These are phyloP conservation scores for Dolomedes plantarius DNA, from an alignment of 2,888 invertebrate genomes.

Conservation along the genomic window DNA sequence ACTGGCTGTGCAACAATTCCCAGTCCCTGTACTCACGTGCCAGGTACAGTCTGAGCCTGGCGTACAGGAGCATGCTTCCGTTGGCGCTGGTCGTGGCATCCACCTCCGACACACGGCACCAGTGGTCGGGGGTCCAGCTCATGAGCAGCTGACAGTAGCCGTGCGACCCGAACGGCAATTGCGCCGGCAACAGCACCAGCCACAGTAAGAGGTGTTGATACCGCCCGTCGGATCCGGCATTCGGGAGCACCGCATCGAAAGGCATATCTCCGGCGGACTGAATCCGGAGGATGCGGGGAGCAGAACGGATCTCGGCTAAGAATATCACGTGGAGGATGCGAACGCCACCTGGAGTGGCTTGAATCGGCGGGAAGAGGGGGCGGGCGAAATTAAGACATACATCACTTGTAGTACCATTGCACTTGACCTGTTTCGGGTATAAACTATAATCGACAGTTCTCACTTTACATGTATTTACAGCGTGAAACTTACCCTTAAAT, in stretches of 20 bases:
- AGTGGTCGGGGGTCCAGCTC: conserved; percentile 79
- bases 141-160: conserved; percentile 83
- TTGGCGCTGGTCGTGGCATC: conserved; percentile 75
- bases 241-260: conserved; percentile 80
- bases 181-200: conserved; percentile 79
- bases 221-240: conserved; percentile 79
- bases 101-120: conserved; percentile 84
- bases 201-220: conserved; percentile 79
- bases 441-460: too few species aligned
- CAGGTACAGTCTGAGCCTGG: conserved; percentile 30
- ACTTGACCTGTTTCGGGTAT: neutral
- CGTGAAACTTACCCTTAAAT: too few species aligned
- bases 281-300: neutral
- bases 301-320: neutral
- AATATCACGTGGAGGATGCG: conserved; percentile 6
- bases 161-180: conserved; percentile 88
- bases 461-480: too few species aligned
- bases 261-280: conserved; percentile 75
- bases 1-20: conserved; percentile 60
- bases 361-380: neutral
- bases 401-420: neutral
- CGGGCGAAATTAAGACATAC: neutral
- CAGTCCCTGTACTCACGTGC: conserved; percentile 60
- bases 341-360: conserved; percentile 6
- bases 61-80: conserved; percentile 33